Base-by-base conservation (phyloP, 2,797 vertebrate species). In the Ptychobarbus kaznakovi region DNA sequence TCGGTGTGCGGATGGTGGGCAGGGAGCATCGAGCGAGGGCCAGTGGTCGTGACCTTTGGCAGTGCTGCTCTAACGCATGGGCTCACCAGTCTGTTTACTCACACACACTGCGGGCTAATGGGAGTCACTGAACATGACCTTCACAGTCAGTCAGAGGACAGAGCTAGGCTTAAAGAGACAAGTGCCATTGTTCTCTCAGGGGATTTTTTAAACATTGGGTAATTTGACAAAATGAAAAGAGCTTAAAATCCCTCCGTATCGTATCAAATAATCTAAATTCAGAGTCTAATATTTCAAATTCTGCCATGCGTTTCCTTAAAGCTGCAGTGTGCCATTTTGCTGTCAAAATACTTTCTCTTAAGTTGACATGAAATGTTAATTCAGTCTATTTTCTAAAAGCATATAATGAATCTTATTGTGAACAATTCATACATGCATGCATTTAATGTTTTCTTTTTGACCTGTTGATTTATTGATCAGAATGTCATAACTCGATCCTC, bases 1-100 rank as follows among this genome's bases (percentile, higher is more conserved):
- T 82, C 65, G 49, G 53, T 69, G 61, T 46, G 65, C 35, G 22
- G 78, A 70, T 32, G 72, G 22, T 65, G 70, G 78, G 32, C 56
- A 81, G 0, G 42, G 42, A 66, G 72, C 38, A 28, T 20, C 22
- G 42, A 75, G 69, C 9, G 79, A 72, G 70, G 84, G 78, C 84
- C 56, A 70, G 79, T 12, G 82, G 85, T 42, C n/a, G 56, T 84
- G 87, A 90, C 87, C 87, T 89, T 89, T 90, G 80, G 79, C 86
- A 16, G 44, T 44, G 75, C 75, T 77, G 69, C 81, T 76, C 38
- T 13, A 68, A 87, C 61, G 86, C 42, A 51, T 82, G 68, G 78
- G 68, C 82, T 83, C 79, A 89, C 84, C 89, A 81, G 82, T 80
- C 84, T 90, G 87, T 90, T 90, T 89, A 88, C 75, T 44, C 82